These are phyloP conservation scores for Perognathus longimembris DNA, from an alignment of 2,113 vertebrate species.

Conservation along the genomic window DNA sequence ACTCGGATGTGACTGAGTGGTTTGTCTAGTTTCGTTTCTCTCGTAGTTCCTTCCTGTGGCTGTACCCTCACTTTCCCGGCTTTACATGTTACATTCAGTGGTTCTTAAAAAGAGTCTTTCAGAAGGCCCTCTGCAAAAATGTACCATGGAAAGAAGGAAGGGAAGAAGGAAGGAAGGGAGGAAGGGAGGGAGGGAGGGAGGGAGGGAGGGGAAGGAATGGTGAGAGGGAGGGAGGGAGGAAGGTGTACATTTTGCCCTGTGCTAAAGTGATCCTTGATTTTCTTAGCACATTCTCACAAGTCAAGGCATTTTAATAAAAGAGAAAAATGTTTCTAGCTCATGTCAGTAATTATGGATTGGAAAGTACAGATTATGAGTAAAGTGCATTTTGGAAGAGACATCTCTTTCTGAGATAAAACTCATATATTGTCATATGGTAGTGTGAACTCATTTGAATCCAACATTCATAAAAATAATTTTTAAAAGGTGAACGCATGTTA, in stretches of 20 bases:
- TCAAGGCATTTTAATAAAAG: not conserved
- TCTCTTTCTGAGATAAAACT: not conserved
- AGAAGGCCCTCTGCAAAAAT: not conserved
- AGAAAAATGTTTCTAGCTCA: not conserved
- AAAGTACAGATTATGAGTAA: conserved; percentile 34
- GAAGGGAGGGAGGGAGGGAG: not conserved
- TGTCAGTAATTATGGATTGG: not conserved
- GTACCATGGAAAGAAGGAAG: not conserved
- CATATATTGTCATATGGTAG: not conserved
- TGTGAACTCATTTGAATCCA: not conserved
- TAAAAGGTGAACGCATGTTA: not conserved
- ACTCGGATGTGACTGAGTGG: no score
- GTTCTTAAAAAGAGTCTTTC: not conserved
- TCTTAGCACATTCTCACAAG: not conserved
- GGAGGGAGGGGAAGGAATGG: no score
- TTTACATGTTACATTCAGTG: not conserved
- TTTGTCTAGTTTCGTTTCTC: no score
- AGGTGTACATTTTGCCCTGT: no score
- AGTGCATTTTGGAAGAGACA: not conserved
- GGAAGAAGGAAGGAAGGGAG: not conserved
- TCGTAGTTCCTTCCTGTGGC: no score
- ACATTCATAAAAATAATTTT: not conserved
- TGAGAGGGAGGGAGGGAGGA: not conserved
- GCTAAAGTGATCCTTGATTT: not conserved
- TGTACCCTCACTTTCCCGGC: not conserved